Base-by-base conservation (phyloP, 2,113 vertebrate species). In the Larimichthys crocea region DNA sequence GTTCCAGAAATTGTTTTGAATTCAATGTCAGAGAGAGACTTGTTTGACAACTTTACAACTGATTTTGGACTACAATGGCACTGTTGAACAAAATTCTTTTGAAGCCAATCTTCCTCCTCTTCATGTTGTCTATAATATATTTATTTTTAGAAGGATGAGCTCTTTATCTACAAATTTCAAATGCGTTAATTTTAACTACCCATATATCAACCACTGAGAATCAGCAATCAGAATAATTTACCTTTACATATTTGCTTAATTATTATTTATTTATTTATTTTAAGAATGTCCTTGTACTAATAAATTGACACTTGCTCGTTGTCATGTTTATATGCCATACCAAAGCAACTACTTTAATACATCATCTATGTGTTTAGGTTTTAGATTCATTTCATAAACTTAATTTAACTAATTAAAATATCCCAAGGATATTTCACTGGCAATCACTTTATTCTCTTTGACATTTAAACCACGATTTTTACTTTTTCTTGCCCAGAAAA, bases 401-500 rank as follows among this genome's bases (percentile, higher is more conserved):
- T 50, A 49, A 49, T 62, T 10, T 52, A 46, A 44, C 15, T 35
- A 59, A 65, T 68, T 35, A 49, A 69, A 19, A 7, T 76, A 63
- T 79, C 16, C 29, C 61, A 12, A 40, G 11, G 31, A 56, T 10
- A 53, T 60, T 73, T 61, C 49, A 44, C 5, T 44, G 22, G 11
- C 70, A 56, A 48, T 15, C 48, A 19, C 5, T 53, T 65, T n/a
- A 50, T 74, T 75, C 40, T 52, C 40, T 62, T 40, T 17, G 20
- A 76, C 1, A 11, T 44, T 70, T 0, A 1, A 6, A 10, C 48
- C 52, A 52, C 26, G 11, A 52, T 62, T 67, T 40, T 64, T 22
- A 29, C 26, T 65, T 64, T 79, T 76, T 59, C 50, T 57, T 56
- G 9, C 35, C 26, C 60, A 68, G 59, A 55, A 68, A 84, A 84